Evolutionary conservation across 1,140 invertebrate species (phyloP), one percentile per base, ranked within the genome.

Genomic region (Homalodisca vitripennis): DNA sequence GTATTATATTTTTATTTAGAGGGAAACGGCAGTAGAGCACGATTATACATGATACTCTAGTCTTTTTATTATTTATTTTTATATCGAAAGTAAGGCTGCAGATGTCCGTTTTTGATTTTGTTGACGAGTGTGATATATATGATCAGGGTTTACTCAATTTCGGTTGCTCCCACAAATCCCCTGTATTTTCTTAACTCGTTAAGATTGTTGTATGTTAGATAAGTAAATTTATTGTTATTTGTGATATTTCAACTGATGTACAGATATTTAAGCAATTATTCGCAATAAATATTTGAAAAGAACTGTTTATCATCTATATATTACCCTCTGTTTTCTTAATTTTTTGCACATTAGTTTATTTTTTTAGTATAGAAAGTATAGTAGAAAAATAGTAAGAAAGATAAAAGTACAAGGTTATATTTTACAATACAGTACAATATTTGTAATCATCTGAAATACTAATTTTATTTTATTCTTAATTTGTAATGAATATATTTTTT

Each of bases 61-160:
- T 41, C 34, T 41, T 41, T 41, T 41, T 41, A n/a, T n/a, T n/a
- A 41, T 41, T 41, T 41, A 41, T 41, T 41, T 41, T 41, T 41
- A 41, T 41, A 41, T 41, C 34, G 34, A 41, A n/a, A n/a, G n/a
- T n/a, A n/a, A 41, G 34, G 34, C 34, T 41, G 34, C 34, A 41
- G 34, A 41, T 41, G 34, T 41, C 17, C 17, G 34, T 41, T 41
- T 41, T 41, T 41, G 34, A 41, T 41, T 41, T 6, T 10, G 6
- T 41, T 41, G 34, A 17, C 17, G 34, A 10, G 34, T 10, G 34
- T 41, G 34, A 41, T 10, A 41, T 17, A 41, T n/a, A n/a, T n/a
- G n/a, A n/a, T n/a, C n/a, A n/a, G n/a, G 34, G 34, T 6, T 41
- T 41, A 6, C 34, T 41, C 34, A 17, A 41, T 41, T 41, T 41